phyloP scores from a whole-genome alignment of 2,113 vertebrate species.

The Gallinago jamesoni region DNA sequence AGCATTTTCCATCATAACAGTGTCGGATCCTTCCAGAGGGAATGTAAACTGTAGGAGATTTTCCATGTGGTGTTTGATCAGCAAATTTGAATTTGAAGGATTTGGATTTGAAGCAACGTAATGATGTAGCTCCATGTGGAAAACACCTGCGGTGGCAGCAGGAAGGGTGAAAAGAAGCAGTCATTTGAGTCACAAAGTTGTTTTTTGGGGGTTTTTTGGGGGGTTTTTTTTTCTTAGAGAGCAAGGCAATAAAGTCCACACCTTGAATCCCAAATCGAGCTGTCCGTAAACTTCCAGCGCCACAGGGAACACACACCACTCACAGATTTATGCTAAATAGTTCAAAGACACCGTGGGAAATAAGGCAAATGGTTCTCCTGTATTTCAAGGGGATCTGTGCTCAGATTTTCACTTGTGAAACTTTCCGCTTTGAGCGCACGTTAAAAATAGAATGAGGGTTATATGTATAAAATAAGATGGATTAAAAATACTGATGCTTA shows the following conservation, averaged over 20 bases:
- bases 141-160: not conserved
- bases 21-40: not conserved
- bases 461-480: not conserved
- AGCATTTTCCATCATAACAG: not conserved
- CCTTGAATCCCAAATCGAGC: not conserved
- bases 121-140: rapidly evolving
- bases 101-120: not conserved
- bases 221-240: not conserved
- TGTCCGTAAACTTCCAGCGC: not conserved
- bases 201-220: too few species aligned
- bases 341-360: not conserved
- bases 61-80: not conserved
- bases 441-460: not conserved
- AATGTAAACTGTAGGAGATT: not conserved
- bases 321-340: not conserved
- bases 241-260: not conserved
- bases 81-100: too few species aligned
- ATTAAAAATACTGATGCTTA: not conserved
- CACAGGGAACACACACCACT: not conserved
- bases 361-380: rapidly evolving
- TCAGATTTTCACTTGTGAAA: not conserved
- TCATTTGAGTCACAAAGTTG: not conserved
- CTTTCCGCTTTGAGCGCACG: not conserved
- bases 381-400: not conserved
- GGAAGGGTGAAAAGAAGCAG: not conserved